These are phyloP conservation scores for Drosophila ficusphila DNA, from an alignment of 1,140 invertebrate genomes.

Conservation along the genomic window DNA sequence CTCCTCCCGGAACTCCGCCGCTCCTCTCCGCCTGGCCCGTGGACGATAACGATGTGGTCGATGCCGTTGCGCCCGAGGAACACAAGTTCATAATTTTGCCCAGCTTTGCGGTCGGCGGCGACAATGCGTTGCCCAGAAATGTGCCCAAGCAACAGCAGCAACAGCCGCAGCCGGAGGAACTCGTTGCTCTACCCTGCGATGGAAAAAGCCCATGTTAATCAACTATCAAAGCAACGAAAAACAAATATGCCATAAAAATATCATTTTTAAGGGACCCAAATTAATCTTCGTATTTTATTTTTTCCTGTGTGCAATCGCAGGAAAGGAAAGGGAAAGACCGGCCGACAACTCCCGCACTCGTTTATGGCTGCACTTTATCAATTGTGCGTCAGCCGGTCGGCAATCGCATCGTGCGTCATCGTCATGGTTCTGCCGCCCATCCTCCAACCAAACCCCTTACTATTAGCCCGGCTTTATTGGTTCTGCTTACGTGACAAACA, in stretches of 20 bases:
- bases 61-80: constrained; percentile 81
- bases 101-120: constrained; percentile 78
- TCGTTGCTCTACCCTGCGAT: constrained; percentile 64
- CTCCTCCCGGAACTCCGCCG: constrained; percentile 42
- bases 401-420: constrained; percentile 59
- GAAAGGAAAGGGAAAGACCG: constrained; percentile 1
- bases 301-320: constrained; percentile 1
- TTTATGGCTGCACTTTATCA: constrained; percentile 70
- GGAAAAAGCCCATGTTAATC: neutral
- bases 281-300: constrained; percentile 1
- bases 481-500: constrained; percentile 58
- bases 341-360: constrained; percentile 20
- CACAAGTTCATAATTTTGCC: constrained; percentile 84
- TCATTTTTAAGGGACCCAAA: neutral
- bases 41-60: constrained; percentile 78
- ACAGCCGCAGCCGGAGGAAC: constrained; percentile 56
- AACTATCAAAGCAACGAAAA: neutral
- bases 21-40: constrained; percentile 63
- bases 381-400: constrained; percentile 56
- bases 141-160: constrained; percentile 67
- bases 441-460: neutral
- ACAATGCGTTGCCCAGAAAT: constrained; percentile 82
- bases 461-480: constrained; percentile 37
- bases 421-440: constrained; percentile 22
- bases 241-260: neutral